phyloP scores from a whole-genome alignment of 2,797 vertebrate species.

The Pipistrellus pipistrellus region DNA sequence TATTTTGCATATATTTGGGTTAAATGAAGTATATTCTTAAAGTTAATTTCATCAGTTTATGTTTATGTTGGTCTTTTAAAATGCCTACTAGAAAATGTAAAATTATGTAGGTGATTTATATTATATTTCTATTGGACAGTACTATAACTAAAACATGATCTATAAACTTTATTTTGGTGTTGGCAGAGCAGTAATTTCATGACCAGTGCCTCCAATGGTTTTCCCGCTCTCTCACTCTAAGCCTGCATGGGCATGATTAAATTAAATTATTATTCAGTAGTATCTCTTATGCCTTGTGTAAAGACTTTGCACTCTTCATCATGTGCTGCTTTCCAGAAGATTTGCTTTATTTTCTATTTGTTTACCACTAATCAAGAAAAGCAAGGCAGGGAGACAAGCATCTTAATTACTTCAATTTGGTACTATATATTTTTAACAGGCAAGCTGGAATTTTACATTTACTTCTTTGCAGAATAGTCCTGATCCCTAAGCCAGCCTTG shows the following conservation, averaged over 20 bases:
- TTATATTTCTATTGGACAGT: background rate
- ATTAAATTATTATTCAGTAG: background rate
- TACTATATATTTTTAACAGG: background rate
- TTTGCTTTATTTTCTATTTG: background rate
- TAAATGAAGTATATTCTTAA: background rate
- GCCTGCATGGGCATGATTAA: background rate
- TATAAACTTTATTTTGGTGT: background rate
- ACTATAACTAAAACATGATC: background rate
- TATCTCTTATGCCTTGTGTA: background rate
- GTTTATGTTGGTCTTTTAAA: background rate
- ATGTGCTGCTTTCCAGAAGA: background rate
- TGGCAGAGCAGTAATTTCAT: background rate
- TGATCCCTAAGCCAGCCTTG: constrained; percentile 6
- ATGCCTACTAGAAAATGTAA: background rate
- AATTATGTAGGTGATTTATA: background rate
- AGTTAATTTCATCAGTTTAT: constrained; percentile 13
- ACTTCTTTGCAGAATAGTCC: background rate
- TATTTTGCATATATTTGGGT: background rate
- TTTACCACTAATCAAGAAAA: background rate
- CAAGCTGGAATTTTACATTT: background rate
- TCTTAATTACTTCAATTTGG: background rate
- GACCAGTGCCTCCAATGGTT: background rate
- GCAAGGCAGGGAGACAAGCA: background rate
- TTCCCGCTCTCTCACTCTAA: background rate
- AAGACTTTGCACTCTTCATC: background rate